phyloP scores from a whole-genome alignment of 2,888 invertebrate species.

The Catocala sponsa region DNA sequence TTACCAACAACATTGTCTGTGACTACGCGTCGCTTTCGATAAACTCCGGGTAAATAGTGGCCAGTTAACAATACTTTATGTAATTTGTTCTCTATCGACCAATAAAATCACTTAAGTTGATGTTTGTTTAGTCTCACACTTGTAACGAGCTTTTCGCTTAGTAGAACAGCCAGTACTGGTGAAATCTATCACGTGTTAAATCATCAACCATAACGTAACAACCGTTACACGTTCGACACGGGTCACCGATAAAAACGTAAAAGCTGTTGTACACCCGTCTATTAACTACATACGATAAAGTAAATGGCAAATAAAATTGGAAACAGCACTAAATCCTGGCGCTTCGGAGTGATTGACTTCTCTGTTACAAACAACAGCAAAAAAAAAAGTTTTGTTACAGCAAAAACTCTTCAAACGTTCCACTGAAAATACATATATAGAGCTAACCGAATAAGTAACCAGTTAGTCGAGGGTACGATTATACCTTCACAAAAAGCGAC shows the following conservation, averaged over 20 bases:
- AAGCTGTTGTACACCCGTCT: conserved; percentile 3
- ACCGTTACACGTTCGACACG: conserved; percentile 8
- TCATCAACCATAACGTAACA: conserved; percentile 11
- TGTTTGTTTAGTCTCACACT: conserved; percentile 7
- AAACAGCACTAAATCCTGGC: not conserved
- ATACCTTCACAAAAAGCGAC: conserved; percentile 68
- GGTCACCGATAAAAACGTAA: conserved; percentile 1
- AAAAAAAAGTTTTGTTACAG: not conserved
- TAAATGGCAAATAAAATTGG: not conserved
- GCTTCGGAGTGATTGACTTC: not conserved
- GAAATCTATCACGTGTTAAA: conserved; percentile 8
- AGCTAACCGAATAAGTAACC: conserved; percentile 48
- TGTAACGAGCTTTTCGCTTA: not conserved
- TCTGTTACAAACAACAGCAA: not conserved
- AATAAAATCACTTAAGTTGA: conserved; percentile 13
- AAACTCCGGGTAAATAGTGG: conserved; percentile 9
- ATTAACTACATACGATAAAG: conserved; percentile 1
- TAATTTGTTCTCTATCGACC: conserved; percentile 5
- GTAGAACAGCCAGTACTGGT: not conserved
- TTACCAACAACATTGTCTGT: conserved; percentile 28
- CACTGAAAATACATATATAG: conserved; percentile 27
- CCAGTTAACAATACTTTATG: conserved; percentile 6
- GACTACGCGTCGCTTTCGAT: conserved; percentile 12
- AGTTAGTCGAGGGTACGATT: conserved; percentile 51
- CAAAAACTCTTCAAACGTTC: not conserved